Percentiles rank a stretch among this genome's conserved stretches.
Conservation (phyloP, 2,797 vertebrate species). For the Peromyscus melanophrys region DNA sequence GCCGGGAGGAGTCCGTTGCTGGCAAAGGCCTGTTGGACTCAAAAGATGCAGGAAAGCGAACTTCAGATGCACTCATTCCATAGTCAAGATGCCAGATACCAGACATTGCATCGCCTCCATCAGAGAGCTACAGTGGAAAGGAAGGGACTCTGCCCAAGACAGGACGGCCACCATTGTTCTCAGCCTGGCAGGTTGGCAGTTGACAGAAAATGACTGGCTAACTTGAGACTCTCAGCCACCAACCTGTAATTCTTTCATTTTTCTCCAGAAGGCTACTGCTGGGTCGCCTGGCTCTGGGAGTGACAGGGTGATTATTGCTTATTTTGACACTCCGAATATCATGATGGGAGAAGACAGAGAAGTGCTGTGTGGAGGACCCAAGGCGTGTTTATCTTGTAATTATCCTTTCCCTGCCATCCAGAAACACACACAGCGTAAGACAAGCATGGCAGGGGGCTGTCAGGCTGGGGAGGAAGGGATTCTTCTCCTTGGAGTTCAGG, state of each 20-base stretch:
- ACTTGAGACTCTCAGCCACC: background rate
- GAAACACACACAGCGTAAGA: background rate
- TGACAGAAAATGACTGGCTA: background rate
- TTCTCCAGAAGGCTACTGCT: background rate
- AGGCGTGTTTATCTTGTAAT: background rate
- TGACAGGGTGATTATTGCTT: constrained; percentile 55
- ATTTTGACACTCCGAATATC: constrained; percentile 36
- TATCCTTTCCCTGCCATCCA: background rate
- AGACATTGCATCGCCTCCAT: constrained; percentile 29
- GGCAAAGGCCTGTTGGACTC: constrained; percentile 55
- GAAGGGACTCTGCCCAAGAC: constrained; percentile 28
- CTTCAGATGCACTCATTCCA: constrained; percentile 72
- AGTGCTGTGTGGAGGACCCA: background rate
- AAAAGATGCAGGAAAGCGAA: constrained; percentile 74
- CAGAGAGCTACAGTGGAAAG: constrained; percentile 35
- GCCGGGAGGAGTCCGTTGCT: constrained; percentile 69
- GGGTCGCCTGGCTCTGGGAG: constrained; percentile 32
- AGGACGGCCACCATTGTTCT: constrained; percentile 30
- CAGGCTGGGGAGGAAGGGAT: background rate
- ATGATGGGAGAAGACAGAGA: background rate
- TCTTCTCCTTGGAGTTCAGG: background rate
- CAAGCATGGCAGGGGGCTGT: background rate
- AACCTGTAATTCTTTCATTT: constrained; percentile 48
- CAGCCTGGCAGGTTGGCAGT: constrained; percentile 1
- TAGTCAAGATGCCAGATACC: constrained; percentile 45